Conservation (phyloP, 2,888 invertebrate genomes). For the Pristionchus entomophagus region DNA sequence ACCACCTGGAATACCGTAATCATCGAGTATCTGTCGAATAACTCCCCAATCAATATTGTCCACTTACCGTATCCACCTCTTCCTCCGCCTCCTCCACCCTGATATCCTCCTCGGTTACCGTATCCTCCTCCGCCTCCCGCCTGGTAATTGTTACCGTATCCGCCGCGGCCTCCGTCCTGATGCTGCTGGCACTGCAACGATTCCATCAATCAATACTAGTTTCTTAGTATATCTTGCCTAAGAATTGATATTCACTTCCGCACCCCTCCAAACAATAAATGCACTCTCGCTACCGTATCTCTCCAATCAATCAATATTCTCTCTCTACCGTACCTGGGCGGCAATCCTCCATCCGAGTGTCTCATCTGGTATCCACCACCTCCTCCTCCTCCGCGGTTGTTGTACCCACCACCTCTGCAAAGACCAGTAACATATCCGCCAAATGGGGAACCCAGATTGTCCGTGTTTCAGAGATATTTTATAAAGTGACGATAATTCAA, state of each 20-base stretch:
- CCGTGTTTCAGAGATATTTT: not conserved
- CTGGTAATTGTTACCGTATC: constrained; percentile 15
- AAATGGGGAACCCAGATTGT: not conserved
- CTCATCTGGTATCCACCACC: constrained; percentile 31
- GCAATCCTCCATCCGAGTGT: constrained; percentile 46
- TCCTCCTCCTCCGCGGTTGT: constrained; percentile 4
- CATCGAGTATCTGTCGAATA: not conserved
- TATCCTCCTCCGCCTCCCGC: constrained; percentile 41
- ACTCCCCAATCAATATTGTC: no score
- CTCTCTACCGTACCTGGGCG: constrained; percentile 2
- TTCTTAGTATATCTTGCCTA: no score
- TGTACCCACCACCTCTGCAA: not conserved
- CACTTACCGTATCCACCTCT: constrained; percentile 36
- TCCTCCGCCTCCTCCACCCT: constrained; percentile 17
- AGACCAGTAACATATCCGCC: constrained; percentile 44
- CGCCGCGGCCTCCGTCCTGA: constrained; percentile 10
- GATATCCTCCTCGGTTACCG: not conserved
- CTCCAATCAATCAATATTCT: no score
- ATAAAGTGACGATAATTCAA: not conserved
- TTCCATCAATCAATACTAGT: no score
- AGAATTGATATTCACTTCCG: not conserved
- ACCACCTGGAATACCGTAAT: constrained; percentile 1
- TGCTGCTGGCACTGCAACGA: no score
- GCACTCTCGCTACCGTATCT: no score
- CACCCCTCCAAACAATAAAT: not conserved